Conservation (phyloP, 2,888 invertebrate species). For the Himalopsyche kuldschensis region DNA sequence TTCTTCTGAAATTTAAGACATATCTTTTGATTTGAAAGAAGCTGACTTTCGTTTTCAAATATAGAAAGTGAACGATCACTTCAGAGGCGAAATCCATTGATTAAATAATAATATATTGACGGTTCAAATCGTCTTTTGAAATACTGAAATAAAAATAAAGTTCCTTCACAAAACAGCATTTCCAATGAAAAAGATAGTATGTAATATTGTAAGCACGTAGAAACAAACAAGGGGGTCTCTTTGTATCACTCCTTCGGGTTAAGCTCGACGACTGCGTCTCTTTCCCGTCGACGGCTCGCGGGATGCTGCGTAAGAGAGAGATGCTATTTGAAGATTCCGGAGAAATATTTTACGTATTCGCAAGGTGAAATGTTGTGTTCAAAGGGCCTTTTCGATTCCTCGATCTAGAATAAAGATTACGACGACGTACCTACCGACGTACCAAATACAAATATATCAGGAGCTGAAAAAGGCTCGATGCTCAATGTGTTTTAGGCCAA, state of each 20-base stretch:
- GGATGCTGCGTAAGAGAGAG: background rate
- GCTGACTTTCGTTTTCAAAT: too few species aligned
- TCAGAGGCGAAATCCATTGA: background rate
- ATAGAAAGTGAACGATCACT: too few species aligned
- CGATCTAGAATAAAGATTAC: background rate
- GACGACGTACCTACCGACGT: background rate
- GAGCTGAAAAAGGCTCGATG: background rate
- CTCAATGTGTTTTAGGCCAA: background rate
- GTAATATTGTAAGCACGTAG: conserved; percentile 29
- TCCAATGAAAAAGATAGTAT: background rate
- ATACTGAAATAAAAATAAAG: background rate
- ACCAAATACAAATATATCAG: background rate
- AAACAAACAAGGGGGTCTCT: conserved; percentile 23
- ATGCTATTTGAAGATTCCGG: background rate
- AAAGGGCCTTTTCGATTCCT: conserved; percentile 11
- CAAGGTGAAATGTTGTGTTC: conserved; percentile 26
- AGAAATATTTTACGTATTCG: conserved; percentile 30
- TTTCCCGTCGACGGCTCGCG: background rate
- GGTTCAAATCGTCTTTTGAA: background rate
- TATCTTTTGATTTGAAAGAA: too few species aligned
- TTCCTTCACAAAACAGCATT: background rate
- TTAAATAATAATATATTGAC: background rate
- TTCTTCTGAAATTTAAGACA: too few species aligned
- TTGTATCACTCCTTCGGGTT: background rate
- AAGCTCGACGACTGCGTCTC: background rate